These are phyloP conservation scores for Melanotaenia maccullochi DNA, from an alignment of 2,797 vertebrate species.

Conservation along the genomic window DNA sequence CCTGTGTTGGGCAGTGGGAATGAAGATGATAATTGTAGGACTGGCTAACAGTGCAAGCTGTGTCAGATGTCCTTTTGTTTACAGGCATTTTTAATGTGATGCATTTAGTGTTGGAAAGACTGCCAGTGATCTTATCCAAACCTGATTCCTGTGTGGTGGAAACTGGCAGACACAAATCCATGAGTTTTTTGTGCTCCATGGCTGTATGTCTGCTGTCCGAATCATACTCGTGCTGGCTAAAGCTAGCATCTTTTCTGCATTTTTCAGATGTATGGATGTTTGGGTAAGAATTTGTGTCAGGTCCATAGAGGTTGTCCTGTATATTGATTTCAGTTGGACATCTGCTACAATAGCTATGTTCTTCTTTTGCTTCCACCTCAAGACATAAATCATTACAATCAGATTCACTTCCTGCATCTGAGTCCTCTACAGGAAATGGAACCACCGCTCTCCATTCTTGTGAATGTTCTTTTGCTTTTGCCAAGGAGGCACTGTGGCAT, in stretches of 20 bases:
- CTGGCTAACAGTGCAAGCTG: neutral
- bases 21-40: constrained; percentile 54
- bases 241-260: neutral
- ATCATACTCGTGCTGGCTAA: neutral
- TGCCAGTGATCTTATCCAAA: neutral
- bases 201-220: constrained; percentile 6
- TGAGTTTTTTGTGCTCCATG: neutral
- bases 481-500: neutral
- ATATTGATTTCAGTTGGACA: constrained; percentile 1
- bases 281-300: constrained; percentile 1
- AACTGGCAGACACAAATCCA: constrained; percentile 3
- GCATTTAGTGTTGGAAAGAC: constrained; percentile 3
- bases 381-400: constrained; percentile 7
- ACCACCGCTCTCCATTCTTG: constrained; percentile 2
- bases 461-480: constrained; percentile 12
- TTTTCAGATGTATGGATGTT: constrained; percentile 15
- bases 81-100: neutral
- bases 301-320: constrained; percentile 6
- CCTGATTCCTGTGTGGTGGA: constrained; percentile 11
- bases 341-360: constrained; percentile 25
- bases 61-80: constrained; percentile 19
- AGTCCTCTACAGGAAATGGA: constrained; percentile 17
- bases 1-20: constrained; percentile 50
- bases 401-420: constrained; percentile 25
- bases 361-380: constrained; percentile 37